Percentiles rank a stretch among this genome's conserved stretches.
These are phyloP conservation scores for Lasius fuliginosus DNA, from an alignment of 2,888 invertebrate genomes.

Conservation along the genomic window DNA sequence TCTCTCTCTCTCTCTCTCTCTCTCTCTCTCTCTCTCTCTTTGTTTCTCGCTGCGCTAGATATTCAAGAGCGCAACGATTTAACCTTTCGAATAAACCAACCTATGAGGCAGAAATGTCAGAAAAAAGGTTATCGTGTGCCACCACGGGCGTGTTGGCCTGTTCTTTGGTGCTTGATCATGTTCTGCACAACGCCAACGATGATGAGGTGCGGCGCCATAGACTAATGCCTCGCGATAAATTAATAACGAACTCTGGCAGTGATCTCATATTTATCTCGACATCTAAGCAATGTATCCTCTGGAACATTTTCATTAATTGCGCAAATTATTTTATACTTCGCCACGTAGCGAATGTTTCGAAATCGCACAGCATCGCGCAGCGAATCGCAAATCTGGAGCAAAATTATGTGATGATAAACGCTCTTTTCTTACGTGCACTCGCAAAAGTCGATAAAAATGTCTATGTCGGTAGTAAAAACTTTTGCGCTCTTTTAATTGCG, in stretches of 20 bases:
- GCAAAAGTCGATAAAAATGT: conserved; percentile 20
- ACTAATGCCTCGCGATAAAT: conserved; percentile 22
- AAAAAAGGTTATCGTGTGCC: conserved; percentile 75
- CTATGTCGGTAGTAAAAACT: not conserved
- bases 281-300: not conserved
- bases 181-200: conserved; percentile 53
- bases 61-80: conserved; percentile 68
- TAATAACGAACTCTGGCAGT: conserved; percentile 43
- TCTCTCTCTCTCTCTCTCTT: conserved; percentile 22
- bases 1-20: conserved; percentile 22
- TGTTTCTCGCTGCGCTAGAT: conserved; percentile 53
- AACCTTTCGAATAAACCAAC: conserved; percentile 74
- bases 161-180: conserved; percentile 69
- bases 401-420: conserved; percentile 15
- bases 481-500: conserved; percentile 25
- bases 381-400: not conserved
- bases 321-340: not conserved
- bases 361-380: not conserved
- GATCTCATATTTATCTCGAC: conserved; percentile 34
- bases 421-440: not conserved
- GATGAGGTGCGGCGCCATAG: conserved; percentile 31
- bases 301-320: conserved; percentile 22
- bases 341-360: not conserved
- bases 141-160: conserved; percentile 74
- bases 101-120: conserved; percentile 75